Conservation (phyloP, 2,888 invertebrate genomes). For the Agrochola macilenta region DNA sequence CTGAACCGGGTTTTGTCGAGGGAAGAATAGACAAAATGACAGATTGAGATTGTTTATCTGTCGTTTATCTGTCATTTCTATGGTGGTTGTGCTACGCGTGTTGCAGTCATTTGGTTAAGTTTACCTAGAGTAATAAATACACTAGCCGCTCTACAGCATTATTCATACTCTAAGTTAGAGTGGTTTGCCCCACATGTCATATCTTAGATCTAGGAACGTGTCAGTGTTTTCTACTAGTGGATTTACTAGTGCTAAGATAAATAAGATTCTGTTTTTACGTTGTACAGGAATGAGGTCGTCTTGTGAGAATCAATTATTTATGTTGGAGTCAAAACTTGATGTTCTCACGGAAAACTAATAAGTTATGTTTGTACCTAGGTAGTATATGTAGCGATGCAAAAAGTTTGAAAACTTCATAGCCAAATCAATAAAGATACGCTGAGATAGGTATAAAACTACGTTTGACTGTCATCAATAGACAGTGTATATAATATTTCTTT, state of each 20-base stretch:
- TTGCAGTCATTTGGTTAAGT: no score
- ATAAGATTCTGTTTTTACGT: slow-evolving; percentile 15
- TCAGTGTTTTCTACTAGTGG: slow-evolving; percentile 34
- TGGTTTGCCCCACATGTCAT: slow-evolving; percentile 13
- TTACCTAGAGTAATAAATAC: not conserved
- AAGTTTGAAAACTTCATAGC: not conserved
- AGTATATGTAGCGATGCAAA: not conserved
- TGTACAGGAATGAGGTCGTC: slow-evolving; percentile 3
- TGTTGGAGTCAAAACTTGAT: not conserved
- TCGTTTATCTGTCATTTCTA: no score
- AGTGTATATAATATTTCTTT: no score
- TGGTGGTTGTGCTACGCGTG: no score
- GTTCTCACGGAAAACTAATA: no score
- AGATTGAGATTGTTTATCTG: no score
- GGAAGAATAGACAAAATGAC: no score
- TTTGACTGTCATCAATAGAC: no score
- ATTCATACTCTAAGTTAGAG: slow-evolving; percentile 7
- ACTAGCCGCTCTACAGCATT: not conserved
- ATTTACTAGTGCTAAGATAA: slow-evolving; percentile 28
- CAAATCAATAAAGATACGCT: not conserved
- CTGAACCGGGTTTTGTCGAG: no score
- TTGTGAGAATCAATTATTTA: not conserved
- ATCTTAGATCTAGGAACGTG: slow-evolving; percentile 47
- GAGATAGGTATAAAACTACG: not conserved
- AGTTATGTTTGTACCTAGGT: no score